Percentiles rank a stretch among this genome's conserved stretches.
These are phyloP conservation scores for Thunnus thynnus DNA, from an alignment of 2,113 vertebrate genomes.

Conservation along the genomic window DNA sequence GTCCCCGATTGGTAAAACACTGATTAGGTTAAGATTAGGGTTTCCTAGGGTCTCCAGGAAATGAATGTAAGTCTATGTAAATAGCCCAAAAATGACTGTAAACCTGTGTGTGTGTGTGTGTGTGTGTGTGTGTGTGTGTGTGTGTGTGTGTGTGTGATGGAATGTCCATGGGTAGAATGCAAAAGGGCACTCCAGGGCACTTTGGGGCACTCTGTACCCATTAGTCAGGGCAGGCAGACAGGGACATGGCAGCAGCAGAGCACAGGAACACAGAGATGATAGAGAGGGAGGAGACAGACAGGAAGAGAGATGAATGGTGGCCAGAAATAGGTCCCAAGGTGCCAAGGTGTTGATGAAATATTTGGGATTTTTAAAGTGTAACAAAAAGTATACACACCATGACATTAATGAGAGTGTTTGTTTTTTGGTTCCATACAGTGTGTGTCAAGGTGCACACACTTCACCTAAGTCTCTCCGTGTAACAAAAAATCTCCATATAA, in stretches of 20 bases:
- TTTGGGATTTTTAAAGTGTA: slow-evolving; percentile 12
- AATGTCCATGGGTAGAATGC: slow-evolving; percentile 36
- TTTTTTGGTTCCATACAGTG: slow-evolving; percentile 8
- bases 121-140: background rate
- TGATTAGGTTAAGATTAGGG: too few species aligned
- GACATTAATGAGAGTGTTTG: background rate
- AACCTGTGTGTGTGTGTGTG: background rate
- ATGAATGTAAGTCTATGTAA: too few species aligned
- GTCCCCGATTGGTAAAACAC: too few species aligned
- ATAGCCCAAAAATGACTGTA: too few species aligned
- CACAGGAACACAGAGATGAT: slow-evolving; percentile 15
- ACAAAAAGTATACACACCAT: background rate
- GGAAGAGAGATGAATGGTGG: background rate
- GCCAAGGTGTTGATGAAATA: slow-evolving; percentile 18
- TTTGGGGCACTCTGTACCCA: slow-evolving; percentile 56
- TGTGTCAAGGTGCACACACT: background rate
- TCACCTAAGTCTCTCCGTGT: slow-evolving; percentile 1
- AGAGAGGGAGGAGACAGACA: background rate
- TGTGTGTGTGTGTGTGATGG: slow-evolving; percentile 18
- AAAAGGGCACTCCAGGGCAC: slow-evolving; percentile 44
- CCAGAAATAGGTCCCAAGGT: slow-evolving; percentile 21
- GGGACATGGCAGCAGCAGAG: slow-evolving; percentile 47
- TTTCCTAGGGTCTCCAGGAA: too few species aligned
- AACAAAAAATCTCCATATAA: slow-evolving; percentile 12
- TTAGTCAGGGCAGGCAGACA: slow-evolving; percentile 57